phyloP scores from a whole-genome alignment of 1,140 invertebrate genomes.

The Chironomus striatipennis region DNA sequence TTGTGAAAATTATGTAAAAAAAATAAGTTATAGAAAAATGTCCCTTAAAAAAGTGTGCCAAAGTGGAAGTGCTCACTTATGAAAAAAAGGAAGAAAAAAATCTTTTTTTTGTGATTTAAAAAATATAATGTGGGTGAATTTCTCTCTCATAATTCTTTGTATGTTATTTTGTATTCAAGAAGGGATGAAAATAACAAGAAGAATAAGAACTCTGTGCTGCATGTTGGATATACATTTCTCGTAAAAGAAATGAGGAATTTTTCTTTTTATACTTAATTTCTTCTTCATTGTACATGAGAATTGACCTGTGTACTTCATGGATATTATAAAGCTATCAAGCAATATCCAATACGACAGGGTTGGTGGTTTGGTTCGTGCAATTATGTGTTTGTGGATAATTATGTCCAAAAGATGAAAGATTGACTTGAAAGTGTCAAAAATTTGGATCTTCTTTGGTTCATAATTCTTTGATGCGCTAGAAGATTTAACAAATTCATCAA shows the following conservation, averaged over 20 bases:
- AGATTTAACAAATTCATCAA: too few species aligned
- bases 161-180: slow-evolving; percentile 6
- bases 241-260: too few species aligned
- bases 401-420: too few species aligned
- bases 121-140: slow-evolving; percentile 12
- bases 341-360: neutral
- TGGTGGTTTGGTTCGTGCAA: too few species aligned
- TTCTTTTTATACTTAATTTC: neutral
- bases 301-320: neutral
- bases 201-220: neutral
- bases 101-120: neutral
- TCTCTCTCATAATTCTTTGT: neutral
- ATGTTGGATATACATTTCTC: neutral
- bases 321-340: slow-evolving; percentile 13
- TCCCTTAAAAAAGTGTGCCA: neutral
- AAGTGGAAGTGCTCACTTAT: neutral
- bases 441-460: too few species aligned
- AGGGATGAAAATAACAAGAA: neutral
- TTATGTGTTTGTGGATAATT: too few species aligned
- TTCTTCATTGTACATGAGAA: neutral
- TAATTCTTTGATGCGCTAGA: too few species aligned
- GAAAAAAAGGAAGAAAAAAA: neutral
- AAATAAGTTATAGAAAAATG: neutral
- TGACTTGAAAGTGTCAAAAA: too few species aligned
- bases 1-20: neutral